phyloP scores from a whole-genome alignment of 1,140 invertebrate genomes.

The Trachymyrmex septentrionalis region DNA sequence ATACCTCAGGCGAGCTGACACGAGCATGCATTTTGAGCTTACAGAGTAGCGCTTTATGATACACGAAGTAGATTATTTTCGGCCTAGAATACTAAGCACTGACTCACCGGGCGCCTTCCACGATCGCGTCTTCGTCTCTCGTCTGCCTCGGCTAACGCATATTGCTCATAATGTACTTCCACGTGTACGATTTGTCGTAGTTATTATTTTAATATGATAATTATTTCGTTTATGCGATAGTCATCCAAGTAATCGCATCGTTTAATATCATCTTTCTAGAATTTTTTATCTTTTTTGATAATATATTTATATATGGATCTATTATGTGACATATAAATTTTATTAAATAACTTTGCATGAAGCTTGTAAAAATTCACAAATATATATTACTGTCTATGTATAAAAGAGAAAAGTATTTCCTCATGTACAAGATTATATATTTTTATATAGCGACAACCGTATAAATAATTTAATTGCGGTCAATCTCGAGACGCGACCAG shows the following conservation, averaged over 20 bases:
- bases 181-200: background rate
- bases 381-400: background rate
- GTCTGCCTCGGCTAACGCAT: background rate
- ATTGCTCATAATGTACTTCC: conserved; percentile 47
- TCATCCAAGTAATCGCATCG: background rate
- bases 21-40: conserved; percentile 37
- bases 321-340: background rate
- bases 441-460: background rate
- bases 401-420: background rate
- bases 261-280: background rate
- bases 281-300: background rate
- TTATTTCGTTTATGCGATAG: background rate
- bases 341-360: background rate
- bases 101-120: conserved; percentile 67
- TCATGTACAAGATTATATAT: background rate
- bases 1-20: conserved; percentile 27
- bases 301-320: background rate
- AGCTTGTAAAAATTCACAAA: background rate
- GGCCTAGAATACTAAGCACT: conserved; percentile 72
- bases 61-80: conserved; percentile 75
- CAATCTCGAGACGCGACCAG: background rate
- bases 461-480: background rate
- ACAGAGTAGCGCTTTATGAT: conserved; percentile 51
- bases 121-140: conserved; percentile 33
- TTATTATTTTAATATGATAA: background rate